Conservation (phyloP, 2,113 vertebrate genomes). For the Rhinichthys klamathensis region DNA sequence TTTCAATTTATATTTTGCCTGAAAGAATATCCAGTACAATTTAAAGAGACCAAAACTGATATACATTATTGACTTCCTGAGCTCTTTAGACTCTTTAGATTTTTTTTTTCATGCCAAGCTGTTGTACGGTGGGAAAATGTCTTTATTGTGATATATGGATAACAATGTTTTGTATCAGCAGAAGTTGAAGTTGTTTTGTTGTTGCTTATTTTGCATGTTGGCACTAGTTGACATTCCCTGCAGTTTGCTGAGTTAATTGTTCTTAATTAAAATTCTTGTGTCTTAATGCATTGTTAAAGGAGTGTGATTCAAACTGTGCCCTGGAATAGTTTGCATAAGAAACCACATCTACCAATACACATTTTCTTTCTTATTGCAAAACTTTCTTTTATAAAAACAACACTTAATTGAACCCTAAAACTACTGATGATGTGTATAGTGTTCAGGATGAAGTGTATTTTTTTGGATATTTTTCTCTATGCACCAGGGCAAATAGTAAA, state of each 20-base stretch:
- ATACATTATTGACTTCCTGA: background rate
- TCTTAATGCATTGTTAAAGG: background rate
- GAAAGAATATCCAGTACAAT: background rate
- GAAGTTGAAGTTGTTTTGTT: background rate
- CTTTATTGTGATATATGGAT: background rate
- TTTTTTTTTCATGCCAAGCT: background rate
- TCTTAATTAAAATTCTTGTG: background rate
- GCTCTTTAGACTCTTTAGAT: background rate
- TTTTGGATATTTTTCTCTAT: background rate
- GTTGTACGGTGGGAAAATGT: background rate
- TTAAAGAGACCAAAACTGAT: background rate
- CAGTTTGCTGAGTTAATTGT: background rate
- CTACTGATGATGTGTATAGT: background rate
- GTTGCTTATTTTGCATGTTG: background rate
- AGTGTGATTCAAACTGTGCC: slow-evolving; percentile 10
- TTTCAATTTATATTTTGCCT: background rate
- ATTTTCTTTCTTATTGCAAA: background rate
- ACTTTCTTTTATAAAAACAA: background rate
- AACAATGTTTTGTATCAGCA: background rate
- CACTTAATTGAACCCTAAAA: background rate
- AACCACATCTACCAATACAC: background rate
- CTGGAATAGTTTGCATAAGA: background rate
- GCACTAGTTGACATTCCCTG: background rate
- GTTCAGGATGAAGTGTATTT: slow-evolving; percentile 5
- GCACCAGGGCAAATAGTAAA: slow-evolving; percentile 15